Percentiles rank a stretch among this genome's conserved stretches.
These are phyloP conservation scores for Echiichthys vipera DNA, from an alignment of 2,797 vertebrate genomes.

Conservation along the genomic window DNA sequence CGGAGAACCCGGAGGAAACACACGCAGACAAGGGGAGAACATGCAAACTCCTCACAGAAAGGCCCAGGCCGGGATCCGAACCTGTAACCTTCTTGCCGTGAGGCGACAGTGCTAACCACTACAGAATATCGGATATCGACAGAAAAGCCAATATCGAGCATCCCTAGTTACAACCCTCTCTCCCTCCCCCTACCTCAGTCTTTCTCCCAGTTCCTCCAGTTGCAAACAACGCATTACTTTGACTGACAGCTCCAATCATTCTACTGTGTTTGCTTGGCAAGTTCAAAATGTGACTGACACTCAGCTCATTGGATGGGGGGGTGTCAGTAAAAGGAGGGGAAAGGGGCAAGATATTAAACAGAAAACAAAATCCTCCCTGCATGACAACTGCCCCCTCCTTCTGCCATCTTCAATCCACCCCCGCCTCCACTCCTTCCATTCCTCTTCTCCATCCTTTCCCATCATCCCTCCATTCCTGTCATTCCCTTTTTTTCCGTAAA, in stretches of 20 bases:
- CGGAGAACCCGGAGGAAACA: no score
- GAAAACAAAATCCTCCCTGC: conserved; percentile 75
- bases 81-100: no score
- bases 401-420: conserved; percentile 42
- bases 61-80: no score
- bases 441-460: conserved; percentile 58
- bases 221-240: conserved; percentile 76
- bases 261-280: conserved; percentile 77
- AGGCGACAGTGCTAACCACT: no score
- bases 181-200: conserved; percentile 30
- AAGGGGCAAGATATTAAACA: conserved; percentile 73
- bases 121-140: no score
- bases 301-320: conserved; percentile 69
- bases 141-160: no score
- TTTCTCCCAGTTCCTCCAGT: conserved; percentile 48
- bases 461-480: conserved; percentile 74
- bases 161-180: conserved; percentile 33
- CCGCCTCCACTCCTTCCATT: conserved; percentile 47
- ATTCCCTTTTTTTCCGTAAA: conserved; percentile 72
- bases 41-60: no score
- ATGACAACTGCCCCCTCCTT: conserved; percentile 59
- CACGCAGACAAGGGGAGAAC: no score
- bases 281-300: conserved; percentile 80
- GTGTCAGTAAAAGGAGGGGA: conserved; percentile 50
- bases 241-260: conserved; percentile 83